These are phyloP conservation scores for Eucidaris tribuloides DNA, from an alignment of 35 echinoderm and acorn worm species.

Conservation along the genomic window DNA sequence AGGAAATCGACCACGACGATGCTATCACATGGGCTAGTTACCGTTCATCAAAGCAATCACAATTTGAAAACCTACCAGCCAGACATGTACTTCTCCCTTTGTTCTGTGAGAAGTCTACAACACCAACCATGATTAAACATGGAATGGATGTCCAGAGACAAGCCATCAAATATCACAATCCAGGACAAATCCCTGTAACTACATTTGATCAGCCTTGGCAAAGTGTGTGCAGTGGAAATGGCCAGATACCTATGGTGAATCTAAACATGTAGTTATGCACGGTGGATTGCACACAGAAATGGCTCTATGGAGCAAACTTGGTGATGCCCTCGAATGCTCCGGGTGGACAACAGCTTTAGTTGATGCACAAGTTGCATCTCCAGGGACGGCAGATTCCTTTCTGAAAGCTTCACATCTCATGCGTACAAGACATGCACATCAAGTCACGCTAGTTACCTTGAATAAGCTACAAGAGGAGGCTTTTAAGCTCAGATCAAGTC, in stretches of 20 bases:
- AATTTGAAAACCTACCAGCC: no score
- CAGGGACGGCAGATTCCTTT: constrained; percentile 63
- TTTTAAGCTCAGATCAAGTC: no score
- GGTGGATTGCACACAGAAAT: constrained; percentile 42
- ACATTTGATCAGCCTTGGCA: constrained; percentile 53
- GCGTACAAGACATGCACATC: constrained; percentile 34
- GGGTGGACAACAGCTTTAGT: constrained; percentile 46
- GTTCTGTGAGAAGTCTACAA: background rate
- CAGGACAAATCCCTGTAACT: constrained; percentile 56
- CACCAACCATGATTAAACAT: background rate
- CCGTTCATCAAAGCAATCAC: no score
- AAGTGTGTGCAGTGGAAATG: constrained; percentile 59
- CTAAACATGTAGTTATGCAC: constrained; percentile 35
- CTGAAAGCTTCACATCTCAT: constrained; percentile 37
- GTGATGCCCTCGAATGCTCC: constrained; percentile 11
- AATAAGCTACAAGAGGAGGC: constrained; percentile 26
- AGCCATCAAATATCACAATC: constrained; percentile 18
- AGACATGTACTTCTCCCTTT: no score
- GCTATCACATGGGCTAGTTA: no score
- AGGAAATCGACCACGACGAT: background rate
- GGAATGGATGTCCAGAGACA: background rate
- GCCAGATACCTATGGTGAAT: constrained; percentile 46
- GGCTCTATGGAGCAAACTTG: constrained; percentile 33
- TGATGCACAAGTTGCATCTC: constrained; percentile 17
- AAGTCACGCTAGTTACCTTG: background rate